These are phyloP conservation scores for Hartigia nigra DNA, from an alignment of 2,888 invertebrate species.

Conservation along the genomic window DNA sequence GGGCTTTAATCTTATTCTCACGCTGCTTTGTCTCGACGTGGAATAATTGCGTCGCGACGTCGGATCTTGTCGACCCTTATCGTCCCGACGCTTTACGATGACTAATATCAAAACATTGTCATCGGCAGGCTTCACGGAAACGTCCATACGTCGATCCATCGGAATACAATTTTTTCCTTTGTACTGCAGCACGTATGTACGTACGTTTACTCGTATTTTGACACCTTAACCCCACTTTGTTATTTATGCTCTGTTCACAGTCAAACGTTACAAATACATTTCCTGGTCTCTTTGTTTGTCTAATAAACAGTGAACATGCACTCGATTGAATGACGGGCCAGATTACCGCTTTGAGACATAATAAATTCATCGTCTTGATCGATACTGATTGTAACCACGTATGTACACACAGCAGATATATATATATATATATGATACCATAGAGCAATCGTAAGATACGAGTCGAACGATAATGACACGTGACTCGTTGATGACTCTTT, in stretches of 20 bases:
- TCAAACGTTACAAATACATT: not conserved
- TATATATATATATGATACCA: not conserved
- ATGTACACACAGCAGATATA: no score
- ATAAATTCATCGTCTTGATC: constrained; percentile 12
- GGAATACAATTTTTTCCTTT: not conserved
- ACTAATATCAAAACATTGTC: not conserved
- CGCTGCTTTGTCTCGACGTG: not conserved
- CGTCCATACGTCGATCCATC: not conserved
- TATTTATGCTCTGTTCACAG: not conserved
- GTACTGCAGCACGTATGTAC: not conserved
- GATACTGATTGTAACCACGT: constrained; percentile 1
- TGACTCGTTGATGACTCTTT: not conserved
- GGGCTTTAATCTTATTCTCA: not conserved
- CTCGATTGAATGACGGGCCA: not conserved
- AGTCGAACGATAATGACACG: not conserved
- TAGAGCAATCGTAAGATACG: not conserved
- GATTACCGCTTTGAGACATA: not conserved
- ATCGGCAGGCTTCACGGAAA: not conserved
- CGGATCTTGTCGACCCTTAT: not conserved
- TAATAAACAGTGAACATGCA: not conserved
- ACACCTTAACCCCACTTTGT: not conserved
- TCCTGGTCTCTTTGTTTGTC: not conserved
- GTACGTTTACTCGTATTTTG: not conserved
- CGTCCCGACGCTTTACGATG: not conserved
- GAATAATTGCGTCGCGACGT: not conserved